These are phyloP conservation scores for Pyxicephalus adspersus DNA, from an alignment of 2,113 vertebrate species.

Conservation along the genomic window DNA sequence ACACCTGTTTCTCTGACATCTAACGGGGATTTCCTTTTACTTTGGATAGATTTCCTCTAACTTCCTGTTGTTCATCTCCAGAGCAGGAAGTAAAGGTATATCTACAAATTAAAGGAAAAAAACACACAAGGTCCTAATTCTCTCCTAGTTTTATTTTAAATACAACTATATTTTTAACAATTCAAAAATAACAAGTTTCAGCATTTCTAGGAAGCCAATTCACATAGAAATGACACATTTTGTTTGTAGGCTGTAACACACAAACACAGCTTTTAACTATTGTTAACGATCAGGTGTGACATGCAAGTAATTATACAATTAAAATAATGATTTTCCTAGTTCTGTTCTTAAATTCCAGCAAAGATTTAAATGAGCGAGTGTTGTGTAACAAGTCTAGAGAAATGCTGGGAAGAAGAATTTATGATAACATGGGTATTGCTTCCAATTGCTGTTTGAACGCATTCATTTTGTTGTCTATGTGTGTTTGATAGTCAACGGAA, in stretches of 20 bases:
- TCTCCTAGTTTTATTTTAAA: too few species aligned
- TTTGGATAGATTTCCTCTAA: too few species aligned
- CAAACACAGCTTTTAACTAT: neutral
- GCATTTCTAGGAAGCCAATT: neutral
- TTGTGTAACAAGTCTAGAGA: slow-evolving; percentile 78
- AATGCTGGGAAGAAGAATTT: slow-evolving; percentile 82
- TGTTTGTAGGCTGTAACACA: slow-evolving; percentile 5
- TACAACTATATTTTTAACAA: too few species aligned
- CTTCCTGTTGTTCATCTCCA: too few species aligned
- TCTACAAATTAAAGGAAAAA: too few species aligned
- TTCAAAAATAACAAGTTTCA: too few species aligned
- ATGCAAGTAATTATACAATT: slow-evolving; percentile 69
- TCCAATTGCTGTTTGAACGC: slow-evolving; percentile 83
- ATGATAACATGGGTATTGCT: slow-evolving; percentile 82
- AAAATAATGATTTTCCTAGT: slow-evolving; percentile 67
- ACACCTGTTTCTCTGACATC: too few species aligned
- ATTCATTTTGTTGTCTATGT: slow-evolving; percentile 71
- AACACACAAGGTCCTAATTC: too few species aligned
- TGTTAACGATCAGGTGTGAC: slow-evolving; percentile 66
- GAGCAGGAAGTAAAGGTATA: too few species aligned
- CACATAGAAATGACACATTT: slow-evolving; percentile 24
- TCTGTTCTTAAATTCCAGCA: slow-evolving; percentile 70
- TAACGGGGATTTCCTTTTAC: too few species aligned
- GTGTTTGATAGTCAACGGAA: slow-evolving; percentile 76
- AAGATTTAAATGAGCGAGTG: slow-evolving; percentile 74